A percentile compares a stretch with the other conserved stretches of the same genome.
phyloP scores from a whole-genome alignment of 2,113 vertebrate genomes.

The Pelmatolapia mariae region DNA sequence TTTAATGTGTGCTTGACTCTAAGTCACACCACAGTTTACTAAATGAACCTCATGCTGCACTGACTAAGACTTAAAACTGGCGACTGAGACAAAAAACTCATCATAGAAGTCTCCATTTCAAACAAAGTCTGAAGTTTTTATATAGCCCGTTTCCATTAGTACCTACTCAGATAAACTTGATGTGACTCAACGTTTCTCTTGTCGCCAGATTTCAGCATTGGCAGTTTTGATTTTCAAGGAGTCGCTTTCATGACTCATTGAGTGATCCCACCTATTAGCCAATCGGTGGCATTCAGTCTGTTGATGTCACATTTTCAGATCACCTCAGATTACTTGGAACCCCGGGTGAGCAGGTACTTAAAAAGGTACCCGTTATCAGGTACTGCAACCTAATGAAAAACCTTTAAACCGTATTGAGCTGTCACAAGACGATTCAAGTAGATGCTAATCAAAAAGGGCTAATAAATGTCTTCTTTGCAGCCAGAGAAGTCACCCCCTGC shows the following conservation, averaged over 20 bases:
- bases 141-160: not conserved
- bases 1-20: not conserved
- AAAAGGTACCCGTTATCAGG: not conserved
- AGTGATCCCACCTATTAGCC: not conserved
- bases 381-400: not conserved
- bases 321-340: not conserved
- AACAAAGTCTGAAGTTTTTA: not conserved
- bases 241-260: not conserved
- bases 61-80: not conserved
- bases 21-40: not conserved
- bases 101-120: not conserved
- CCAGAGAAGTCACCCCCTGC: not conserved
- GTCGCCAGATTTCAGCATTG: not conserved
- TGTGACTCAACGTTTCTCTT: not conserved
- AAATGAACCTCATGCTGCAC: not conserved
- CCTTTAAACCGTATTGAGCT: not conserved
- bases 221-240: not conserved
- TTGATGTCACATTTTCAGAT: not conserved
- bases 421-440: not conserved
- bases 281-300: not conserved
- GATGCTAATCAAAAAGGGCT: not conserved
- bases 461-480: not conserved
- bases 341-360: not conserved
- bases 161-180: not conserved
- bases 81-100: not conserved